Conservation (phyloP, 2,888 invertebrate species). For the Petrolisthes manimaculis region DNA sequence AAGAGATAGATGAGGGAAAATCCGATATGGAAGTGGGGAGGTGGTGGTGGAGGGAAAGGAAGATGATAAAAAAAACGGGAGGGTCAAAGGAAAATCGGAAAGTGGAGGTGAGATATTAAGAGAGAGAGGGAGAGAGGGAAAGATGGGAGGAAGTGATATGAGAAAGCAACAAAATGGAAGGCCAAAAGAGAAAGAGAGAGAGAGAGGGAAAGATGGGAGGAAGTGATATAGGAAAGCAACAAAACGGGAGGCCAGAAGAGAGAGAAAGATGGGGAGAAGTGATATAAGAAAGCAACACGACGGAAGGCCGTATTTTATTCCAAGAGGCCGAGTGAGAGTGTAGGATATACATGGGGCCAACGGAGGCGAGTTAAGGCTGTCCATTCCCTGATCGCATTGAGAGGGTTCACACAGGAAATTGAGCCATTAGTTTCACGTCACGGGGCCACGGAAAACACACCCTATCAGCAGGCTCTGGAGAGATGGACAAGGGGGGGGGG, state of each 20-base stretch:
- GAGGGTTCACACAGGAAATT: constrained; percentile 53
- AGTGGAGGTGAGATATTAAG: background rate
- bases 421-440: constrained; percentile 51
- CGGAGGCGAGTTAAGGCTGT: constrained; percentile 37
- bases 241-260: too few relatives aligned
- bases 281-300: background rate
- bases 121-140: background rate
- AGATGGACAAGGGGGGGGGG: constrained; percentile 12
- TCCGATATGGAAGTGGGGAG: too few relatives aligned
- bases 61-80: background rate
- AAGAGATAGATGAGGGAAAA: too few relatives aligned
- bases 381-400: constrained; percentile 58
- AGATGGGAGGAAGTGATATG: background rate
- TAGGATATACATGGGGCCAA: too few relatives aligned
- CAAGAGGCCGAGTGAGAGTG: too few relatives aligned
- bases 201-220: background rate
- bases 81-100: background rate
- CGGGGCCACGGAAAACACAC: constrained; percentile 40
- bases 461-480: background rate
- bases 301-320: constrained; percentile 48
- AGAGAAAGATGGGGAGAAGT: too few relatives aligned
- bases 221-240: background rate
- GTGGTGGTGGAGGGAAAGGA: too few relatives aligned
- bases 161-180: too few relatives aligned
- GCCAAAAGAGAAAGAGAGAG: background rate